Percentiles rank a stretch among this genome's conserved stretches.
phyloP scores from a whole-genome alignment of 2,888 invertebrate genomes.

The Dinocampus coccinellae region DNA sequence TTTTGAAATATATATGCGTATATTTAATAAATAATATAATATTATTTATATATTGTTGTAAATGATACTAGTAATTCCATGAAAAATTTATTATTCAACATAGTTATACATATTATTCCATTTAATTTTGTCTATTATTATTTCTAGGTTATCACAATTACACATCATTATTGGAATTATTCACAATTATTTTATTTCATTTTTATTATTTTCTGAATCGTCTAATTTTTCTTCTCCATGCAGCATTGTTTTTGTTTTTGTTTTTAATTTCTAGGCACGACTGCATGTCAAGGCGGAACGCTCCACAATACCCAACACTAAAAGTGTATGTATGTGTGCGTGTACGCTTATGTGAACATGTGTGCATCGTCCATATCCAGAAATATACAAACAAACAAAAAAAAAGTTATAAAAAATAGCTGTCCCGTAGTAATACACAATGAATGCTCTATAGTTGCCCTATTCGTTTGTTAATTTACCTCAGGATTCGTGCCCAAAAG shows the following conservation, averaged over 20 bases:
- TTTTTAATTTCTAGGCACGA: slow-evolving; percentile 50
- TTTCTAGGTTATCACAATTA: slow-evolving; percentile 20
- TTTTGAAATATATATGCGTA: no score
- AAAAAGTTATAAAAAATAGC: background rate
- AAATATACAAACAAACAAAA: background rate
- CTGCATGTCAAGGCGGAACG: slow-evolving; percentile 49
- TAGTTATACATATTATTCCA: background rate
- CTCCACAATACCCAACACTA: slow-evolving; percentile 43
- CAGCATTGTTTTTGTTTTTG: slow-evolving; percentile 36
- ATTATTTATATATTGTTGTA: background rate
- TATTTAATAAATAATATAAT: no score
- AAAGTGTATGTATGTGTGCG: slow-evolving; percentile 49
- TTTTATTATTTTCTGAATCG: background rate
- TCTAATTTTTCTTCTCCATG: slow-evolving; percentile 4
- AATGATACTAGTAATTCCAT: background rate
- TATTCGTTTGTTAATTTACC: background rate
- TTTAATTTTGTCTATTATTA: background rate
- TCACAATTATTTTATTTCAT: slow-evolving; percentile 7
- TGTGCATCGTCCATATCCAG: slow-evolving; percentile 38
- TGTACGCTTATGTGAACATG: slow-evolving; percentile 38
- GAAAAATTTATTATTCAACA: no score
- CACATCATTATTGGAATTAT: slow-evolving; percentile 3
- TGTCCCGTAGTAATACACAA: background rate
- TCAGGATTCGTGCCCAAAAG: slow-evolving; percentile 25
- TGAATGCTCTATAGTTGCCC: slow-evolving; percentile 14